These are phyloP conservation scores for Cerastis rubricosa DNA, from an alignment of 2,888 invertebrate species.

Conservation along the genomic window DNA sequence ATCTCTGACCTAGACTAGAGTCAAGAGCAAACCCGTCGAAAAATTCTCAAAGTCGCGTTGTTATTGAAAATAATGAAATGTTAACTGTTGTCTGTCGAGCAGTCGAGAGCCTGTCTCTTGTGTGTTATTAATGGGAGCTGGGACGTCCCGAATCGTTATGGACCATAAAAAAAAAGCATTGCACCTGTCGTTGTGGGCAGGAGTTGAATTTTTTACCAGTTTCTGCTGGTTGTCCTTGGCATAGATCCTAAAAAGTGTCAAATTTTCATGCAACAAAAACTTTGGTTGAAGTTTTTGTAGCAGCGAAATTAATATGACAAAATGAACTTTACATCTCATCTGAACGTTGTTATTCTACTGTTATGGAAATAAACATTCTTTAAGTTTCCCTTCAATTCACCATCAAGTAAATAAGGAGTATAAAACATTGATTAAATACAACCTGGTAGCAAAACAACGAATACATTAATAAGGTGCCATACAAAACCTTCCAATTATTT, in stretches of 20 bases:
- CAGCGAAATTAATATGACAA: neutral
- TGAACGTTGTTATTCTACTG: neutral
- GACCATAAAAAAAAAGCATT: neutral
- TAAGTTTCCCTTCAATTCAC: neutral
- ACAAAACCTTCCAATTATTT: conserved; percentile 63
- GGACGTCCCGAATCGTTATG: neutral
- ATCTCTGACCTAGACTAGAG: too few relatives aligned
- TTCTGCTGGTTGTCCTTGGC: conserved; percentile 17
- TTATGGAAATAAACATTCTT: neutral
- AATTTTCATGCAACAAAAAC: too few relatives aligned
- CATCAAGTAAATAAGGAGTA: neutral
- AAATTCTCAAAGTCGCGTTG: neutral
- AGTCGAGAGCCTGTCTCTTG: neutral
- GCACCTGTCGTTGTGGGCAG: conserved; percentile 63
- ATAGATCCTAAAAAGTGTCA: neutral
- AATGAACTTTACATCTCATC: neutral
- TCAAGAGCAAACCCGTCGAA: too few relatives aligned
- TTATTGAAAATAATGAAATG: neutral
- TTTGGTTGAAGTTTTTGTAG: neutral
- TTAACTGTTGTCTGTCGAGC: neutral
- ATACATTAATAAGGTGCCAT: conserved; percentile 12
- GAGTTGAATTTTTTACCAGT: neutral
- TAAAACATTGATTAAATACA: neutral
- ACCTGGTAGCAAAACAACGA: neutral
- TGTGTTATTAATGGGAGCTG: neutral